A percentile compares a stretch with the other conserved stretches of the same genome.
These are phyloP conservation scores for Hippocampus zosterae DNA, from an alignment of 2,113 vertebrate species.

Conservation along the genomic window DNA sequence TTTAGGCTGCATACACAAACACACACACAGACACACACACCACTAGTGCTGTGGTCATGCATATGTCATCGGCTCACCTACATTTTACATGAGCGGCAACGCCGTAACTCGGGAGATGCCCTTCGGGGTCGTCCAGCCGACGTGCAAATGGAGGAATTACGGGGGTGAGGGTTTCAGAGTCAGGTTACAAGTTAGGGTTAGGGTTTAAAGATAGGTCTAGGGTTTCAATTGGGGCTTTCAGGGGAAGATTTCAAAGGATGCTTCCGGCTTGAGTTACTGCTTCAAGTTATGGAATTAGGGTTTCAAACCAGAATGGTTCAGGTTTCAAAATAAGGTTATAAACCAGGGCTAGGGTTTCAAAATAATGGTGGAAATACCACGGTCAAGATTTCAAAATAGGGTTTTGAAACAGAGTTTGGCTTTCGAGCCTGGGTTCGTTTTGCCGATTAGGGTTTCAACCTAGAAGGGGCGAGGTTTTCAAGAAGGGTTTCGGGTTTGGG, in stretches of 20 bases:
- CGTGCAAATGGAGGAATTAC: neutral
- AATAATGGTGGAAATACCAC: no score
- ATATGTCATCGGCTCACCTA: slow-evolving; percentile 49
- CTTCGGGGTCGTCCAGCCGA: neutral
- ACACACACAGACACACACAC: neutral
- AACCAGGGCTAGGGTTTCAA: no score
- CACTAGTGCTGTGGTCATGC: slow-evolving; percentile 31
- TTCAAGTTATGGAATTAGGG: no score
- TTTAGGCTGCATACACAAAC: slow-evolving; percentile 37
- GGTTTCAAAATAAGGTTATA: no score
- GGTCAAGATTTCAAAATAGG: no score
- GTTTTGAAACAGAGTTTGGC: no score
- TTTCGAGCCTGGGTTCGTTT: no score
- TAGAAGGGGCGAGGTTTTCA: neutral
- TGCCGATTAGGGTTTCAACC: no score
- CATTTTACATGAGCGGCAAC: slow-evolving; percentile 56
- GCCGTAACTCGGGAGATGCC: slow-evolving; percentile 26
- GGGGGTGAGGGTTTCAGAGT: neutral
- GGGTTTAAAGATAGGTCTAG: neutral
- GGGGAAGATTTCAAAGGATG: no score
- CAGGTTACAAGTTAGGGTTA: no score
- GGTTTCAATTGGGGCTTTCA: neutral
- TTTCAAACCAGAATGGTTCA: no score
- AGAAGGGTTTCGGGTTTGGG: neutral
- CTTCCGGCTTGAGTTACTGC: no score